Evolutionary conservation across 2,888 invertebrate species (phyloP), one percentile per base, ranked within the genome.

Genomic region (Spatulosminthurus flaviceps): DNA sequence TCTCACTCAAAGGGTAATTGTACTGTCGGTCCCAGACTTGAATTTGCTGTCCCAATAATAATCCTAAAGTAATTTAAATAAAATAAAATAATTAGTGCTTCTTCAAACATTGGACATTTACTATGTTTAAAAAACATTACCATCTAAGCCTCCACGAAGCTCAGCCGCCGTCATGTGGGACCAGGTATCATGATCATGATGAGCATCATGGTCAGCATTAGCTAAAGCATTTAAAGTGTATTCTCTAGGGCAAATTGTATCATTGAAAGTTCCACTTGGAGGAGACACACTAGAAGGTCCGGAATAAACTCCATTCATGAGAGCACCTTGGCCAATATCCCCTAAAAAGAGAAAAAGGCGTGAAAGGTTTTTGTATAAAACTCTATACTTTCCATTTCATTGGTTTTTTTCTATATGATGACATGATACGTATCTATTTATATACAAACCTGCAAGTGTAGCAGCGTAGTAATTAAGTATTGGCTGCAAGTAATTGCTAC

Each of bases 141-240:
- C 85, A 80, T 85, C 85, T 42, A 84, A 64, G 26, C 84, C 84
- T 26, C 85, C 85, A 11, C 85, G 76, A 34, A 85, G 78, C 80
- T 85, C 85, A n/a, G 85, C 82, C 71, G 82, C 83, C 5, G 84
- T 85, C 77, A 84, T 72, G 29, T 77, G 81, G 24, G 82, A 77
- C 83, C 82, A 85, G 26, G 83, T 78, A 19, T 81, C 79, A n/a
- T 66, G 5, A 0, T 26, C 70, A 28, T 70, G 72, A 66, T 71
- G 81, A 22, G 79, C 77, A 29, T 85, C 83, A 16, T 77, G 70
- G 51, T n/a, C 61, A 0, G 80, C 71, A 77, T 82, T 69, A 1
- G 77, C 29, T 19, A 84, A 71, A 5, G 80, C 42, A 0, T 81
- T 29, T 19, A 83, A 60, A 72, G 82, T 22, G 51, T 82, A 85